A percentile compares a stretch with the other conserved stretches of the same genome.
Evolutionary conservation across 2,888 invertebrate genomes (phyloP).

Genomic region (Colostygia pectinataria): DNA sequence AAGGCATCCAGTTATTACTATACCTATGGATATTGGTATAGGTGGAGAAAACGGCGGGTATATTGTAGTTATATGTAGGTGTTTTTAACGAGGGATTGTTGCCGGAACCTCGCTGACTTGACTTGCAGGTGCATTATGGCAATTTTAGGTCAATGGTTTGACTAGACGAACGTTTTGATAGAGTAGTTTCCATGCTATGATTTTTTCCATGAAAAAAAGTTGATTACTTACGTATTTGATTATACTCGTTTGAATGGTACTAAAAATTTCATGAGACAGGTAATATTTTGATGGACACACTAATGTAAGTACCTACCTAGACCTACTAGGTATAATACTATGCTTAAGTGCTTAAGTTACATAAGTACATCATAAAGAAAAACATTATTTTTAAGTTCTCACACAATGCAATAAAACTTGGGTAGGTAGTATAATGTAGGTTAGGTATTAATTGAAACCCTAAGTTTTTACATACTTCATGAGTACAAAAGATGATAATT

Average conservation of each 20-base stretch:
- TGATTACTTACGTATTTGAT: too few relatives aligned
- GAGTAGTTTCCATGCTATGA: background rate
- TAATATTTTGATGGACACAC: too few relatives aligned
- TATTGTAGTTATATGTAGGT: constrained; percentile 4
- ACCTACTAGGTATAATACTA: too few relatives aligned
- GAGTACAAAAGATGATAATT: constrained; percentile 34
- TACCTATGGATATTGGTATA: constrained; percentile 2
- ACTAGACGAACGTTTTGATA: too few relatives aligned
- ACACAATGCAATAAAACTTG: constrained; percentile 2
- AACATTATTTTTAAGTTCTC: background rate
- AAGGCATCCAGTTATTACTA: constrained; percentile 27
- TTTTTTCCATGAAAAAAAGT: too few relatives aligned
- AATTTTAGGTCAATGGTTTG: constrained; percentile 28
- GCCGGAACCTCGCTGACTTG: constrained; percentile 33
- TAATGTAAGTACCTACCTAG: too few relatives aligned
- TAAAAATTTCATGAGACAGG: too few relatives aligned
- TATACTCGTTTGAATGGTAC: too few relatives aligned
- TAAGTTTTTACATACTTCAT: constrained; percentile 34
- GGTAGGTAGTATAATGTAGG: background rate
- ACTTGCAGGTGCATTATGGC: constrained; percentile 43
- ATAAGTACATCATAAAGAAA: too few relatives aligned
- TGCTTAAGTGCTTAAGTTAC: too few relatives aligned
- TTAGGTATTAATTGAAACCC: constrained; percentile 22
- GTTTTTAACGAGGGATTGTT: constrained; percentile 29
- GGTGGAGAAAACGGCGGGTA: background rate